These are phyloP conservation scores for Plebejus argus DNA, from an alignment of 2,888 invertebrate species.

Conservation along the genomic window DNA sequence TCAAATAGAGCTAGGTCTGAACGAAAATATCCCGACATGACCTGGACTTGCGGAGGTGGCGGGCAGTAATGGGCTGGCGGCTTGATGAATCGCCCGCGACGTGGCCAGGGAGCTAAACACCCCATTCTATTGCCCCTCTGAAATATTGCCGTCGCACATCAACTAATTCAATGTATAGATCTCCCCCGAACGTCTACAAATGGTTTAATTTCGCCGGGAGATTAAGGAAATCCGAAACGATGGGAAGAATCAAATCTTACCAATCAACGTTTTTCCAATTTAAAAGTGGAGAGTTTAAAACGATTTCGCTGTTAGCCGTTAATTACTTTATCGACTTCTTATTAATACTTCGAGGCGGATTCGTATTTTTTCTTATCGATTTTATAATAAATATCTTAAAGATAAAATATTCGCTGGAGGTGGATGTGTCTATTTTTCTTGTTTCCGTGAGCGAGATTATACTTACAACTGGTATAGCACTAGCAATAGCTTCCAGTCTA, in stretches of 20 bases:
- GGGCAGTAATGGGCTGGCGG: constrained; percentile 68
- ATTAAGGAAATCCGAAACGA: constrained; percentile 55
- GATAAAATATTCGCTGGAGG: neutral
- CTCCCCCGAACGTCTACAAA: constrained; percentile 66
- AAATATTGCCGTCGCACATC: constrained; percentile 74
- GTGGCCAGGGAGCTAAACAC: constrained; percentile 70
- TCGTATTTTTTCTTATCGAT: constrained; percentile 12
- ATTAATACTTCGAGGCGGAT: neutral
- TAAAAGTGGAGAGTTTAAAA: constrained; percentile 21
- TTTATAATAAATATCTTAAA: neutral
- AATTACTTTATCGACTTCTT: constrained; percentile 27
- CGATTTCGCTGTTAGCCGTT: constrained; percentile 22
- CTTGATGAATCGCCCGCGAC: constrained; percentile 75
- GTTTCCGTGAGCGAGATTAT: neutral
- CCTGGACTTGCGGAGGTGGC: constrained; percentile 73
- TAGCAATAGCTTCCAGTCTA: neutral
- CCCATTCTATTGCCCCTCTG: constrained; percentile 66
- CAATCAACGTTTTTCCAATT: constrained; percentile 20
- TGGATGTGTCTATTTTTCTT: neutral
- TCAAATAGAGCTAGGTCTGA: constrained; percentile 49
- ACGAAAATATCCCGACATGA: constrained; percentile 66
- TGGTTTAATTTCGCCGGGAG: constrained; percentile 66
- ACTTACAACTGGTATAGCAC: neutral
- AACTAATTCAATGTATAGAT: constrained; percentile 75
- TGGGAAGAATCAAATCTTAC: constrained; percentile 42